Evolutionary conservation across 2,888 invertebrate species (phyloP).

Genomic region (Hybos culiciformis): DNA sequence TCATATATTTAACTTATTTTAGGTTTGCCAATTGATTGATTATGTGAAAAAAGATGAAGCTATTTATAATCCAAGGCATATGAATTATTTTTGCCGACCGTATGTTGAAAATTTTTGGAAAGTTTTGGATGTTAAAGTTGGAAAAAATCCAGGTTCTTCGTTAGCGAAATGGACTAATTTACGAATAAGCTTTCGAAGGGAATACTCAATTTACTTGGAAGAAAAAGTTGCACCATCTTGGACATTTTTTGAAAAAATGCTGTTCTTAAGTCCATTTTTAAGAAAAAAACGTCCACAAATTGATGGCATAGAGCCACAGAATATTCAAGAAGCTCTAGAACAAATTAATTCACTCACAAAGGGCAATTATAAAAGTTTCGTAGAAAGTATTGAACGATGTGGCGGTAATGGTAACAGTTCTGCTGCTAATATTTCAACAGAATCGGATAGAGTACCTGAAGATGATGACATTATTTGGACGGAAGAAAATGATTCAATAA

Average conservation of each 20-base stretch:
- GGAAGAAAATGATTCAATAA: conserved; percentile 1
- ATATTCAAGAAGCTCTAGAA: conserved; percentile 30
- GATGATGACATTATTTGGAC: conserved; percentile 5
- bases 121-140: conserved; percentile 28
- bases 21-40: conserved; percentile 28
- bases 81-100: conserved; percentile 32
- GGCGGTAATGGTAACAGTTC: conserved; percentile 13
- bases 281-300: conserved; percentile 30
- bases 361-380: conserved; percentile 11
- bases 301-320: conserved; percentile 27
- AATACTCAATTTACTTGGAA: conserved; percentile 29
- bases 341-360: conserved; percentile 25
- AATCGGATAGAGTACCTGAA: conserved; percentile 1
- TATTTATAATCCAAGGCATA: conserved; percentile 32
- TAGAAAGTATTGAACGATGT: conserved; percentile 11
- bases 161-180: conserved; percentile 33
- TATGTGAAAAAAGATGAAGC: conserved; percentile 31
- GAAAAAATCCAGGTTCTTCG: conserved; percentile 31
- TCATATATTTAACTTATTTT: too few species aligned
- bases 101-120: conserved; percentile 34
- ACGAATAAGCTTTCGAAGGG: conserved; percentile 31
- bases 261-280: conserved; percentile 30
- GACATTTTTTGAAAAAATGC: conserved; percentile 33
- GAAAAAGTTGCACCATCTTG: conserved; percentile 31
- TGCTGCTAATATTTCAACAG: conserved; percentile 5